Evolutionary conservation across 2,888 invertebrate species (phyloP).

Genomic region (Aplocera efformata): DNA sequence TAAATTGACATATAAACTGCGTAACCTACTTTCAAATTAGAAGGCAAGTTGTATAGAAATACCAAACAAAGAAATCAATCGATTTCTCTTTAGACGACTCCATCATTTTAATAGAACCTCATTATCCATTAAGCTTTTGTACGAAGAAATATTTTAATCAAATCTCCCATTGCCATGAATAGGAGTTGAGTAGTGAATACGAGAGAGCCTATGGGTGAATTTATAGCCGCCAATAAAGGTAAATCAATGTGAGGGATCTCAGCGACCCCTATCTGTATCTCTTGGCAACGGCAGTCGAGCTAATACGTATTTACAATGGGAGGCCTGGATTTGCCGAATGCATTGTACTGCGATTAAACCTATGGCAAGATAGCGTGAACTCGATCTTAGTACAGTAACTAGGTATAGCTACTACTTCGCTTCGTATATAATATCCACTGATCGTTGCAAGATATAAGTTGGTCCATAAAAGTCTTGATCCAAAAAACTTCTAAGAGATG

Average conservation of each 20-base stretch:
- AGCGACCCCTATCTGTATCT: slow-evolving; percentile 54
- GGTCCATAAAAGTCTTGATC: too few species aligned
- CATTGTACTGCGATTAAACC: slow-evolving; percentile 5
- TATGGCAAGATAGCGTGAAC: background rate
- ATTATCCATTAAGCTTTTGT: too few species aligned
- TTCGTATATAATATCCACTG: too few species aligned
- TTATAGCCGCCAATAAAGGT: slow-evolving; percentile 68
- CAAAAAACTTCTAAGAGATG: too few species aligned
- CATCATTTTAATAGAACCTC: too few species aligned
- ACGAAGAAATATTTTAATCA: slow-evolving; percentile 7
- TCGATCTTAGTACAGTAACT: background rate
- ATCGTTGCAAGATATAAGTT: too few species aligned
- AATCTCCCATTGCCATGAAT: slow-evolving; percentile 5
- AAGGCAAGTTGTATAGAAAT: too few species aligned
- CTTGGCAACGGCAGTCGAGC: slow-evolving; percentile 39
- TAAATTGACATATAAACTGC: too few species aligned
- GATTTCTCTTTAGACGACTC: too few species aligned
- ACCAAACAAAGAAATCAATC: too few species aligned
- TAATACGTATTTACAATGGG: slow-evolving; percentile 45
- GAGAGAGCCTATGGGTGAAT: slow-evolving; percentile 39
- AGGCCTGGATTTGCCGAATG: slow-evolving; percentile 16
- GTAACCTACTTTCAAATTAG: too few species aligned
- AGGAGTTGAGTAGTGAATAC: slow-evolving; percentile 26
- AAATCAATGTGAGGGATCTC: slow-evolving; percentile 62
- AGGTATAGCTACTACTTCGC: too few species aligned